These are phyloP conservation scores for Gnathonemus echidnorhynchus DNA, from an alignment of 2,113 vertebrate species.

Conservation along the genomic window DNA sequence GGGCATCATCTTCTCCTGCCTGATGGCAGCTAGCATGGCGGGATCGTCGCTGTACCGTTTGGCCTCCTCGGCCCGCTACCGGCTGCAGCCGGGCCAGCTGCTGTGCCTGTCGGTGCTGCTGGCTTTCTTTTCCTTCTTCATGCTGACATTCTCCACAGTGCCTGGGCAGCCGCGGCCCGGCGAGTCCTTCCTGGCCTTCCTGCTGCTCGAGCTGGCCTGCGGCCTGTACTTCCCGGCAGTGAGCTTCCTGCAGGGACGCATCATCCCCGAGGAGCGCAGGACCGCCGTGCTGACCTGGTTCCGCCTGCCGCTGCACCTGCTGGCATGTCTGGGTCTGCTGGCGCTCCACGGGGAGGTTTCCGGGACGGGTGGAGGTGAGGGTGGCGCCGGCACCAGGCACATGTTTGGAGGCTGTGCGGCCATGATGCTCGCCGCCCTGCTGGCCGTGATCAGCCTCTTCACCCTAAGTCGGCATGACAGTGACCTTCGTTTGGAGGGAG, in stretches of 20 bases:
- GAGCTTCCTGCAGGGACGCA: conserved; percentile 77
- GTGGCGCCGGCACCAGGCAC: conserved; percentile 73
- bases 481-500: conserved; percentile 67
- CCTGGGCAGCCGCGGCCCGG: conserved; percentile 74
- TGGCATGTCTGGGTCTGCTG: conserved; percentile 80
- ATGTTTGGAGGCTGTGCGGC: conserved; percentile 79
- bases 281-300: conserved; percentile 79
- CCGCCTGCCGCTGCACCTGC: conserved; percentile 76
- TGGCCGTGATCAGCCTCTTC: conserved; percentile 79
- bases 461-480: conserved; percentile 71
- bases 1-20: conserved; percentile 80
- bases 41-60: conserved; percentile 78
- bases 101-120: conserved; percentile 79
- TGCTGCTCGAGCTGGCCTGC: conserved; percentile 79
- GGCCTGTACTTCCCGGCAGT: conserved; percentile 89
- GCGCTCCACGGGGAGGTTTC: conserved; percentile 79
- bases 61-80: conserved; percentile 73
- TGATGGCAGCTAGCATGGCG: conserved; percentile 83
- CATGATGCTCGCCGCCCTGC: conserved; percentile 76
- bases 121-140: conserved; percentile 84
- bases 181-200: conserved; percentile 83
- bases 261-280: conserved; percentile 78
- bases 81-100: conserved; percentile 78
- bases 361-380: conserved; percentile 68
- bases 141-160: conserved; percentile 82